phyloP scores from a whole-genome alignment of 2,888 invertebrate species.

The Catotricha subobsoleta region DNA sequence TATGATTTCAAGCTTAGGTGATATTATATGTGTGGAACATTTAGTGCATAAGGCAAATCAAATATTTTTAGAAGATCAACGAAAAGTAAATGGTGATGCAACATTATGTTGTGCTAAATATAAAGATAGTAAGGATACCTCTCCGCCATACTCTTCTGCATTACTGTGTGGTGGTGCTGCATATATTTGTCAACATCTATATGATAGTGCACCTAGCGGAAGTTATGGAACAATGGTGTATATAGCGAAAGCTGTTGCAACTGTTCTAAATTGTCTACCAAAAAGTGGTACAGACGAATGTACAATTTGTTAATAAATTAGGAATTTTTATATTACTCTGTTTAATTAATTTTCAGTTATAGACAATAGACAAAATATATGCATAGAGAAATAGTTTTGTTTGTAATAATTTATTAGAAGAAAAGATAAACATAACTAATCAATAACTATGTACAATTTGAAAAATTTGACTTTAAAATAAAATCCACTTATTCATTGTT shows the following conservation, averaged over 20 bases:
- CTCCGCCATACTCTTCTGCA: conserved; percentile 37
- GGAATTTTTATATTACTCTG: no score
- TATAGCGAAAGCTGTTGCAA: conserved; percentile 66
- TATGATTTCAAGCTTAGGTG: conserved; percentile 56
- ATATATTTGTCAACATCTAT: conserved; percentile 90
- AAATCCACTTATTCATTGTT: no score
- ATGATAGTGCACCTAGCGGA: conserved; percentile 95
- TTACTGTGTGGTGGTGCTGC: conserved; percentile 82
- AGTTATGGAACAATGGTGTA: conserved; percentile 97
- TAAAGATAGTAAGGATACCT: conserved; percentile 39
- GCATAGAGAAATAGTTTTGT: no score
- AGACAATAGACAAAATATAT: no score
- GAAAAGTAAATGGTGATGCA: conserved; percentile 75
- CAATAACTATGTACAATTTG: no score
- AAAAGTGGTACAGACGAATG: conserved; percentile 66
- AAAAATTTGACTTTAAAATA: no score
- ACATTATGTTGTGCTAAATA: conserved; percentile 82
- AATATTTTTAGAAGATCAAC: conserved; percentile 91
- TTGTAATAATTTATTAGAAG: no score
- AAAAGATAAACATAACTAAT: no score
- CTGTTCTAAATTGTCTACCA: conserved; percentile 54
- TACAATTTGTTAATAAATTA: conserved; percentile 44
- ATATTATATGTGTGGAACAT: conserved; percentile 71
- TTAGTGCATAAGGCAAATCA: conserved; percentile 88
- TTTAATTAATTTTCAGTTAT: no score